Percentiles rank a stretch among this genome's conserved stretches.
Conservation (phyloP, 2,888 invertebrate genomes). For the Drosophila pseudotakahashii region DNA sequence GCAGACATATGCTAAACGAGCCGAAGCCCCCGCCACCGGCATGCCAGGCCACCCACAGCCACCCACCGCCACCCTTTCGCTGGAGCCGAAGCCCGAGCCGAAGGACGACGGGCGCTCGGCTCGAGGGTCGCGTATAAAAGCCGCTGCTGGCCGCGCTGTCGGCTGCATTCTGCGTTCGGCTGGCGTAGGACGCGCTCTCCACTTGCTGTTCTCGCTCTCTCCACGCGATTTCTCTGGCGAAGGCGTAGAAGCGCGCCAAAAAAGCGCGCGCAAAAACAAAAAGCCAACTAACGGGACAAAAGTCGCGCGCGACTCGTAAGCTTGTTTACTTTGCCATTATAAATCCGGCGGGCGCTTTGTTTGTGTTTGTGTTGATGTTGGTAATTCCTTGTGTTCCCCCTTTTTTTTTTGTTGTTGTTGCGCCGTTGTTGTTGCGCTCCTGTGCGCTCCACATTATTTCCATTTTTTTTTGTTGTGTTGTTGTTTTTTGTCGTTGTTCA, state of each 20-base stretch:
- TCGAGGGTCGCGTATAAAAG: constrained; percentile 55
- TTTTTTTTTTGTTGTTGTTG: constrained; percentile 1
- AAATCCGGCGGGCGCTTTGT: constrained; percentile 61
- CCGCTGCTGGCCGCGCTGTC: constrained; percentile 32
- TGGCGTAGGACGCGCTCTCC: constrained; percentile 62
- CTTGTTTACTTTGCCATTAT: constrained; percentile 72
- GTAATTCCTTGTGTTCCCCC: constrained; percentile 31
- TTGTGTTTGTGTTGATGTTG: constrained; percentile 67
- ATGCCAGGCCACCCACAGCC: not conserved
- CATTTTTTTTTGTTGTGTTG: constrained; percentile 22
- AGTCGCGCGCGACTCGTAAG: constrained; percentile 64
- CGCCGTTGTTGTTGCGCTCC: constrained; percentile 7
- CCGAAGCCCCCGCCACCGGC: constrained; percentile 13
- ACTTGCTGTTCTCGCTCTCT: constrained; percentile 1
- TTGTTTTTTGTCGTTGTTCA: constrained; percentile 47
- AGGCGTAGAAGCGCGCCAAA: constrained; percentile 44
- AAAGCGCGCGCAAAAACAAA: constrained; percentile 73
- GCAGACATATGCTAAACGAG: constrained; percentile 74
- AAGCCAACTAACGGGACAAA: constrained; percentile 48
- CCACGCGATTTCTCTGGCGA: constrained; percentile 7
- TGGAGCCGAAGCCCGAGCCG: constrained; percentile 8
- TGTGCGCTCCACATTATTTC: constrained; percentile 11
- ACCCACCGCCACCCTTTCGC: not conserved
- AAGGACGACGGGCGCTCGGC: constrained; percentile 6
- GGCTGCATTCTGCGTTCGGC: constrained; percentile 74